A percentile compares a stretch with the other conserved stretches of the same genome.
These are phyloP conservation scores for Lepus europaeus DNA, from an alignment of 2,113 vertebrate genomes.

Conservation along the genomic window DNA sequence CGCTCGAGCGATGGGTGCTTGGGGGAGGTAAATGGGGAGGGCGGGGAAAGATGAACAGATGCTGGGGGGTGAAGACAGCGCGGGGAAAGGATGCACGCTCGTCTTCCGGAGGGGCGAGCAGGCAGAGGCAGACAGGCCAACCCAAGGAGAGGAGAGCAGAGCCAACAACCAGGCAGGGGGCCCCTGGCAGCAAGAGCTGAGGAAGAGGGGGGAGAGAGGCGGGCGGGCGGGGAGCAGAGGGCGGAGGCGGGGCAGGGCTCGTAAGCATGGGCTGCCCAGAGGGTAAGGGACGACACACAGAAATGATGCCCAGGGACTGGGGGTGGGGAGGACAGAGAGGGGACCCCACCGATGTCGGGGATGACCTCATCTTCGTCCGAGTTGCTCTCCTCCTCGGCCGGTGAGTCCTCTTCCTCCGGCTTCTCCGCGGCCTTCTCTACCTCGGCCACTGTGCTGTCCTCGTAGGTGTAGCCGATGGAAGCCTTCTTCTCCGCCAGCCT, in stretches of 20 bases:
- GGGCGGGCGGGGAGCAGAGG: neutral
- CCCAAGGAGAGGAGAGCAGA: neutral
- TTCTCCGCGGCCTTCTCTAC: conserved; percentile 91
- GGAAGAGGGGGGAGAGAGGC: neutral
- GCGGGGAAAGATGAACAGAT: neutral
- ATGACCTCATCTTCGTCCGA: conserved; percentile 97
- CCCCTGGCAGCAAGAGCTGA: neutral
- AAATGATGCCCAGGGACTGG: conserved; percentile 70
- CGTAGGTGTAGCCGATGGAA: conserved; percentile 97
- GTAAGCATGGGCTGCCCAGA: neutral
- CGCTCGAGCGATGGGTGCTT: rapidly evolving
- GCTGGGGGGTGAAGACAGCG: neutral
- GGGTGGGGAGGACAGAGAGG: conserved; percentile 74
- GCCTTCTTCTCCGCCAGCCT: conserved; percentile 96
- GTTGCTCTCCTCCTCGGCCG: conserved; percentile 95
- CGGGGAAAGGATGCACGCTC: neutral
- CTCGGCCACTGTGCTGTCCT: conserved; percentile 95
- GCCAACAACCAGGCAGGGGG: neutral
- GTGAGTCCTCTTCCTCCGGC: conserved; percentile 92
- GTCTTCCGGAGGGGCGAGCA: neutral
- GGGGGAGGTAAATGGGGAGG: rapidly evolving
- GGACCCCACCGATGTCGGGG: conserved; percentile 94
- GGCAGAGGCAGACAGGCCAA: neutral
- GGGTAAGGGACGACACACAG: conserved; percentile 55
- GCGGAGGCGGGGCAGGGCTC: neutral